These are phyloP conservation scores for Gallinago solitaria DNA, from an alignment of 2,797 vertebrate species.

Conservation along the genomic window DNA sequence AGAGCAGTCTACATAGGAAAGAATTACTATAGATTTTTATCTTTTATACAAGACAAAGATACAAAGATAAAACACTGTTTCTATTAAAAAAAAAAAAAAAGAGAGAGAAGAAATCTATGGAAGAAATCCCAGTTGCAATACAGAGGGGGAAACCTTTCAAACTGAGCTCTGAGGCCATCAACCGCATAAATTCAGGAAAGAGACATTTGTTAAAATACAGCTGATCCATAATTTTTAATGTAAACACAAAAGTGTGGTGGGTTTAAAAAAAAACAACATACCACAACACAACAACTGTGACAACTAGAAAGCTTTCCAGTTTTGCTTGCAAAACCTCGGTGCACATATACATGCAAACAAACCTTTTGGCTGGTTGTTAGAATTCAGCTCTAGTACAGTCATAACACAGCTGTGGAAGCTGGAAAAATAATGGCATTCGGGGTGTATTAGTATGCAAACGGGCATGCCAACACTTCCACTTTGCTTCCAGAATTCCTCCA, in stretches of 20 bases:
- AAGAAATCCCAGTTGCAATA: slow-evolving; percentile 69
- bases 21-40: slow-evolving; percentile 78
- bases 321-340: slow-evolving; percentile 48
- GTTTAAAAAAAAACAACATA: neutral
- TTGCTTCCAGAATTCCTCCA: slow-evolving; percentile 57
- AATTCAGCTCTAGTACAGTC: slow-evolving; percentile 70
- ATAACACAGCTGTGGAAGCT: slow-evolving; percentile 71
- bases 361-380: slow-evolving; percentile 70
- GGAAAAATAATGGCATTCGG: slow-evolving; percentile 63
- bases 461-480: slow-evolving; percentile 42
- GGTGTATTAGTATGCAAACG: slow-evolving; percentile 64
- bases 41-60: slow-evolving; percentile 78
- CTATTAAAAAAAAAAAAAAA: slow-evolving; percentile 4
- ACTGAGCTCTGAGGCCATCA: slow-evolving; percentile 64
- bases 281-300: neutral
- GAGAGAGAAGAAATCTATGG: slow-evolving; percentile 44
- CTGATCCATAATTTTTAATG: slow-evolving; percentile 64
- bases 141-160: slow-evolving; percentile 59
- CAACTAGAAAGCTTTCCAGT: slow-evolving; percentile 48
- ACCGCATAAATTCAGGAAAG: slow-evolving; percentile 52
- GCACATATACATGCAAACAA: slow-evolving; percentile 55
- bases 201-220: slow-evolving; percentile 65
- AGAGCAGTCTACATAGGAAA: slow-evolving; percentile 73
- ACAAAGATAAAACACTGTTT: slow-evolving; percentile 77
- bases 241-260: slow-evolving; percentile 41